Evolutionary conservation across 1,140 invertebrate genomes (phyloP), one percentile per base, ranked within the genome.

Genomic region (Drosophila tropicalis): DNA sequence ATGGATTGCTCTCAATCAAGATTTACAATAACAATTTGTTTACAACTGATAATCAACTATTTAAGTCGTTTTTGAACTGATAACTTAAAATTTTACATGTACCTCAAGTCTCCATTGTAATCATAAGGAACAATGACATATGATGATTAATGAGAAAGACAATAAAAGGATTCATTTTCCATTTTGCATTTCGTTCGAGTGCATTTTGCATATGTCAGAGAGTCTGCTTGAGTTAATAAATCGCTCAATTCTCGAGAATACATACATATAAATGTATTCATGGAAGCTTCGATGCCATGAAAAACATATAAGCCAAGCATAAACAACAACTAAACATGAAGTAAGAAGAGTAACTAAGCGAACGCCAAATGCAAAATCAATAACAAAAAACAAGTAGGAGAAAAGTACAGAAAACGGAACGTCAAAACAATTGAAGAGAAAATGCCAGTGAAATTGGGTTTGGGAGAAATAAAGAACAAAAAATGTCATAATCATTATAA

Each of bases 401-500:
- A 51, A 51, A 51, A 51, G 44, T 29, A 47, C 5, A 39, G 10
- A 13, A 39, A 39, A 39, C 36, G 36, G 12, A 51, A 51, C 44
- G 44, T 51, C 10, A 22, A 51, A 51, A 22, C 44, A 51, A 51
- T 51, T 51, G 44, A 51, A 17, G n/a, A 44, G 5, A 44, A 44
- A 47, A 47, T 17, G 44, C 2, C 17, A 12, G 9, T 22, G n/a
- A 34, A 57, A 29, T 29, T 13, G 10, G 36, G 36, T 13, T 39
- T 39, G 36, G 36, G 13, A 34, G 17, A 57, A 57, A 34, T 2
- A 17, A 57, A 57, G 17, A 17, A 57, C 7, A 10, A 34, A n/a
- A 57, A 57, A 57, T 71, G 64, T 83, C 64, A 72, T 70, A 75
- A 70, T 66, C 75, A 79, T 66, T 68, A 79, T 86, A 87, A 87